Conservation (phyloP, 2,113 vertebrate species). For the Pluvianellus socialis region DNA sequence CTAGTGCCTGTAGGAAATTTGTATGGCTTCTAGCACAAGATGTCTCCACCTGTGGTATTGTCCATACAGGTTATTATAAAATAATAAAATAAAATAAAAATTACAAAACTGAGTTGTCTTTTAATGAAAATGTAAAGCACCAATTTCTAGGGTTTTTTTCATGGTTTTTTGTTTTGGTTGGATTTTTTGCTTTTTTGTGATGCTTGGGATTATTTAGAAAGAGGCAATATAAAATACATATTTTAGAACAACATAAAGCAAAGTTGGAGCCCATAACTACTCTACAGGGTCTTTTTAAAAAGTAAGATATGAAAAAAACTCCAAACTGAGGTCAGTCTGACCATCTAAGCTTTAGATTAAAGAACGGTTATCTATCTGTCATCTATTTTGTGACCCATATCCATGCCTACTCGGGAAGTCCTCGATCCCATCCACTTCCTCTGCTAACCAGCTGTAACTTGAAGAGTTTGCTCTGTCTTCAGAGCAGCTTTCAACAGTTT, state of each 20-base stretch:
- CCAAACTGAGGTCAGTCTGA: not conserved
- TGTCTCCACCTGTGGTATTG: not conserved
- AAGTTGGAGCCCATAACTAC: not conserved
- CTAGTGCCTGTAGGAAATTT: not conserved
- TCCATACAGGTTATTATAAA: not conserved
- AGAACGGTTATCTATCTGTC: not conserved
- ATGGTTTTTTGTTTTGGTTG: rapidly evolving
- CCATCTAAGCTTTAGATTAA: not conserved
- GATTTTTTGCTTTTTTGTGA: not conserved
- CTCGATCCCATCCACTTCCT: not conserved
- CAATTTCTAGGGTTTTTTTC: not conserved
- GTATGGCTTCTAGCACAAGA: not conserved
- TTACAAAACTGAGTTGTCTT: not conserved
- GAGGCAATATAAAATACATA: not conserved
- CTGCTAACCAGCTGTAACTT: not conserved
- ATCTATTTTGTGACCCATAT: not conserved
- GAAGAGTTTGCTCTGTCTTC: not conserved
- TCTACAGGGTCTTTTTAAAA: not conserved
- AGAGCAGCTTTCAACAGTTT: not conserved
- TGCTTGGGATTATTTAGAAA: not conserved
- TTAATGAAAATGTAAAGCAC: not conserved
- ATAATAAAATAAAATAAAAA: not conserved
- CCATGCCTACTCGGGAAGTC: not conserved
- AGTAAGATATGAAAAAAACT: not conserved
- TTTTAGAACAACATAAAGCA: not conserved